These are phyloP conservation scores for Calyptommatus sinebrachiatus DNA, from an alignment of 2,113 vertebrate genomes.

Conservation along the genomic window DNA sequence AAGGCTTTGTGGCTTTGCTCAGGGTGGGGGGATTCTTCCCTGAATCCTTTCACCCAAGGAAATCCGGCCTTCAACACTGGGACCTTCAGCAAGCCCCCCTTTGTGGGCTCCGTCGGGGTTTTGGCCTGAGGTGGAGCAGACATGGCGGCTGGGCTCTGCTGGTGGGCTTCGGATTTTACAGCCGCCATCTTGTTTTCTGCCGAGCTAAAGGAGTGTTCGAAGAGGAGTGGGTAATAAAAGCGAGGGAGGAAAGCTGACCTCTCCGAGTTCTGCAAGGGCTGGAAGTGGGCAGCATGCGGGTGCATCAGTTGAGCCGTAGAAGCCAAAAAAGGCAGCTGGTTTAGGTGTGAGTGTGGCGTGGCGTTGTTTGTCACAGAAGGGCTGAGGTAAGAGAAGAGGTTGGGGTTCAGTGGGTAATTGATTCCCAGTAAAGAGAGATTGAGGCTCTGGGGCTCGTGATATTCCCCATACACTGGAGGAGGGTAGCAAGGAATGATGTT, in stretches of 20 bases:
- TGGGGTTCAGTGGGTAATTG: slow-evolving; percentile 84
- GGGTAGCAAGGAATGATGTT: slow-evolving; percentile 86
- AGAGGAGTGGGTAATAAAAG: slow-evolving; percentile 91
- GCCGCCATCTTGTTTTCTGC: slow-evolving; percentile 61
- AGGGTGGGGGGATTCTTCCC: slow-evolving; percentile 48
- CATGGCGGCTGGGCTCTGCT: slow-evolving; percentile 40
- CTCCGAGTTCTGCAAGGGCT: slow-evolving; percentile 70
- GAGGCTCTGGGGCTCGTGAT: slow-evolving; percentile 82
- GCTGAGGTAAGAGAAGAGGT: slow-evolving; percentile 89
- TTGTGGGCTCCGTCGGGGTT: slow-evolving; percentile 65
- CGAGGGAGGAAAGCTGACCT: slow-evolving; percentile 76
- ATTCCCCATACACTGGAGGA: slow-evolving; percentile 77
- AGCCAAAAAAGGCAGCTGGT: slow-evolving; percentile 87
- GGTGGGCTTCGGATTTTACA: slow-evolving; percentile 69
- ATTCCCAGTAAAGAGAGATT: slow-evolving; percentile 90
- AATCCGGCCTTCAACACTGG: slow-evolving; percentile 71
- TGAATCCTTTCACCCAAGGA: slow-evolving; percentile 53
- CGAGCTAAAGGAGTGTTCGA: slow-evolving; percentile 78
- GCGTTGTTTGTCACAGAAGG: slow-evolving; percentile 74
- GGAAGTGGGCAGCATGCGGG: slow-evolving; percentile 70
- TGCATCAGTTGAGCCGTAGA: slow-evolving; percentile 84
- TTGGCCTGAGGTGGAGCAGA: slow-evolving; percentile 53
- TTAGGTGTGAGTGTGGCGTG: slow-evolving; percentile 71
- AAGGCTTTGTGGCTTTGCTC: slow-evolving; percentile 44
- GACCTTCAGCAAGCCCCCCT: slow-evolving; percentile 80